These are phyloP conservation scores for Trissolcus basalis DNA, from an alignment of 1,140 invertebrate genomes.

Conservation along the genomic window DNA sequence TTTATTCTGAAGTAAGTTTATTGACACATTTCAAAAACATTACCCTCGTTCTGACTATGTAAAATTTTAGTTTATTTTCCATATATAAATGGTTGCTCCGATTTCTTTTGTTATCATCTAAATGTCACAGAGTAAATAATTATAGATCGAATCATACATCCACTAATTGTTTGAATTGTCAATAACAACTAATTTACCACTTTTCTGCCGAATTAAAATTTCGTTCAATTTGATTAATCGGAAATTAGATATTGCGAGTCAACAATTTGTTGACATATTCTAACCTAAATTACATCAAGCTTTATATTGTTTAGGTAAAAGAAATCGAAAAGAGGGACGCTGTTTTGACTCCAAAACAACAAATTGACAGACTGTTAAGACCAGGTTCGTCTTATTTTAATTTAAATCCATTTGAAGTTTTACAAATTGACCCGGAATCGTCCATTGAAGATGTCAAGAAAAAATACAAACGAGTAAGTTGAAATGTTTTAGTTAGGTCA, in stretches of 20 bases:
- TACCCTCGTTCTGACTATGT: too few species aligned
- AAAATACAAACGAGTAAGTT: constrained; percentile 90
- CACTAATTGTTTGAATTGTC: too few species aligned
- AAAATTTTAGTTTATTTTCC: too few species aligned
- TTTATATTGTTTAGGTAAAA: constrained; percentile 90
- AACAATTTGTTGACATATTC: background rate
- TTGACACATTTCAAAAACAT: background rate
- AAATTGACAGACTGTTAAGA: constrained; percentile 93
- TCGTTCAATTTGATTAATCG: too few species aligned
- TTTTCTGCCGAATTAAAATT: too few species aligned
- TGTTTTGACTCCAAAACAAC: constrained; percentile 93
- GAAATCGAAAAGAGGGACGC: constrained; percentile 95
- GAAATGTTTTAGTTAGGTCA: background rate
- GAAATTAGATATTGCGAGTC: too few species aligned
- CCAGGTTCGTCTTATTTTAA: constrained; percentile 98
- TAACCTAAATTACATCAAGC: constrained; percentile 21
- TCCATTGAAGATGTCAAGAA: constrained; percentile 95
- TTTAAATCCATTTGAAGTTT: constrained; percentile 96
- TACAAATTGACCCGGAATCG: constrained; percentile 94
- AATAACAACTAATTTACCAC: too few species aligned
- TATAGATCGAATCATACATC: too few species aligned
- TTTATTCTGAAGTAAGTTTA: constrained; percentile 80
- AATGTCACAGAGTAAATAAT: constrained; percentile 28
- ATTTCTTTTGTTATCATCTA: constrained; percentile 6
- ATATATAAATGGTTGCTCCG: background rate